Conservation (phyloP, 2,888 invertebrate genomes). For the Hypomecis punctinalis region DNA sequence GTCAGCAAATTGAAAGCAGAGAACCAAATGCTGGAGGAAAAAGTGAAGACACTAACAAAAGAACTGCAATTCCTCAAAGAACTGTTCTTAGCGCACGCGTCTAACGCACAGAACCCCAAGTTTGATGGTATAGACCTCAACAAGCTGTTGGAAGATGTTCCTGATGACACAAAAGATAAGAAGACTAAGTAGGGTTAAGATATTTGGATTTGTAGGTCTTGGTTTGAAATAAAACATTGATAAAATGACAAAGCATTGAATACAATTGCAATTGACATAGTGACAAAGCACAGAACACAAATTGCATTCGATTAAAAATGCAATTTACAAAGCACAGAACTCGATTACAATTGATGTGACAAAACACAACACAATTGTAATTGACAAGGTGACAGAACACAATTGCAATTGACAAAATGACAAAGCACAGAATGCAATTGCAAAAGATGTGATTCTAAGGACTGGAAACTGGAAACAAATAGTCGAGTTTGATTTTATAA, state of each 20-base stretch:
- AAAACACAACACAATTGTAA: too few species aligned
- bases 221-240: neutral
- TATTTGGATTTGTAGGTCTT: neutral
- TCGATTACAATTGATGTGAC: too few species aligned
- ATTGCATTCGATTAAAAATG: too few species aligned
- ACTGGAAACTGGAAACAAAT: too few species aligned
- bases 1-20: constrained; percentile 91
- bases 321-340: too few species aligned
- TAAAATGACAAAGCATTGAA: neutral
- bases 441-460: too few species aligned
- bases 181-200: constrained; percentile 41
- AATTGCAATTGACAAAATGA: too few species aligned
- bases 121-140: constrained; percentile 85
- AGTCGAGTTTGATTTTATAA: too few species aligned
- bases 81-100: constrained; percentile 91
- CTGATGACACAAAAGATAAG: constrained; percentile 64
- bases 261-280: too few species aligned
- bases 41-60: constrained; percentile 92
- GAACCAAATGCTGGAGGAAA: constrained; percentile 92
- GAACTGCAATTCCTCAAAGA: constrained; percentile 93
- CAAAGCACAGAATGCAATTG: too few species aligned
- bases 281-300: too few species aligned
- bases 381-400: too few species aligned
- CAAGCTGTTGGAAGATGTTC: constrained; percentile 83
- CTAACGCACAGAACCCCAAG: constrained; percentile 83